Percentiles rank a stretch among this genome's conserved stretches.
These are phyloP conservation scores for Drosophila azteca DNA, from an alignment of 1,140 invertebrate species.

Conservation along the genomic window DNA sequence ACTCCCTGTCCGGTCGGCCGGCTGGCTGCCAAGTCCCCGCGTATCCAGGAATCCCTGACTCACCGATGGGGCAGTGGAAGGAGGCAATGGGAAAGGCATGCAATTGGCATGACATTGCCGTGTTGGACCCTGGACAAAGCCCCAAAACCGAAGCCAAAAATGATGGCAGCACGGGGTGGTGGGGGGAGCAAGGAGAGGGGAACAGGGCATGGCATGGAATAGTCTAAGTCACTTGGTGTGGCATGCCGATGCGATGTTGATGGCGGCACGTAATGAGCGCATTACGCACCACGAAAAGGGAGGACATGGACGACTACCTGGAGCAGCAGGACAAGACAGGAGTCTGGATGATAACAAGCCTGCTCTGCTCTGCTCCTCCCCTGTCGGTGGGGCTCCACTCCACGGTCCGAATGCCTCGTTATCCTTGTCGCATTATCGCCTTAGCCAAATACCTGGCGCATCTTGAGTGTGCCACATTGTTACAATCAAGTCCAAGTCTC, in stretches of 20 bases:
- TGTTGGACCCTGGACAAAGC: conserved; percentile 54
- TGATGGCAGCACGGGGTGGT: conserved; percentile 2
- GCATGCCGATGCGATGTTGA: conserved; percentile 56
- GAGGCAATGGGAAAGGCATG: conserved; percentile 63
- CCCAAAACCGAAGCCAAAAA: conserved; percentile 45
- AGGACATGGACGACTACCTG: background rate
- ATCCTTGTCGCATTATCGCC: conserved; percentile 81
- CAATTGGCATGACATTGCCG: conserved; percentile 74
- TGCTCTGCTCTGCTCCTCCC: background rate
- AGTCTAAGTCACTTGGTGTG: conserved; percentile 50
- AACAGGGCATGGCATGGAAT: conserved; percentile 1
- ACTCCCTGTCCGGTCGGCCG: conserved; percentile 29
- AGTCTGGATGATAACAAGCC: conserved; percentile 62
- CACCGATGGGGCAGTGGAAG: conserved; percentile 4
- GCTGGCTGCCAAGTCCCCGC: conserved; percentile 9
- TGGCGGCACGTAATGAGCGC: conserved; percentile 79
- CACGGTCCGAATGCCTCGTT: conserved; percentile 57
- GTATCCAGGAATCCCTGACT: conserved; percentile 11
- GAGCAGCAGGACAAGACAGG: background rate
- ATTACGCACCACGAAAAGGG: conserved; percentile 61
- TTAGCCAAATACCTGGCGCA: conserved; percentile 73
- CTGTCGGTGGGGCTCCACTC: conserved; percentile 14
- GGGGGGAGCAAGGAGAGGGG: background rate
- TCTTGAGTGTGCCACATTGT: conserved; percentile 76
- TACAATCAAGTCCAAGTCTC: conserved; percentile 63